Evolutionary conservation across 1,140 invertebrate genomes (phyloP).

Genomic region (Stegodyphus mimosarum): DNA sequence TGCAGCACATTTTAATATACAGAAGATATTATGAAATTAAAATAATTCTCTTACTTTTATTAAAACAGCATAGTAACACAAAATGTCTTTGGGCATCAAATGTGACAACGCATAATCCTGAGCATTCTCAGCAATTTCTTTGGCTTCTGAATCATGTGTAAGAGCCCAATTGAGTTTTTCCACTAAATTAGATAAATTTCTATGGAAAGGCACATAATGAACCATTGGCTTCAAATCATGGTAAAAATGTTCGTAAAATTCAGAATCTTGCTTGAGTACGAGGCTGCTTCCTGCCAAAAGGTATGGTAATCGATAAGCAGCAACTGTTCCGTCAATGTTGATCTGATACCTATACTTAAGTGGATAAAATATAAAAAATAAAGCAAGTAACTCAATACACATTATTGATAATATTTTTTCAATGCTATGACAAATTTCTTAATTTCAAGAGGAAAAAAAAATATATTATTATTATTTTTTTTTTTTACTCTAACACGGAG

Average conservation of each 20-base stretch:
- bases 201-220: constrained; percentile 87
- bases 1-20: neutral
- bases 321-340: constrained; percentile 95
- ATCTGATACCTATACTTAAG: constrained; percentile 94
- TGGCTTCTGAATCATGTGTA: constrained; percentile 79
- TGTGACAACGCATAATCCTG: constrained; percentile 81
- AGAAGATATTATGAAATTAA: neutral
- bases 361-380: constrained; percentile 9
- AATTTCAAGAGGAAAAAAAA: too few relatives aligned
- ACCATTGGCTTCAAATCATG: constrained; percentile 77
- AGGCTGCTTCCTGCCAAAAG: constrained; percentile 86
- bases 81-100: constrained; percentile 85
- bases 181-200: constrained; percentile 83
- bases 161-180: constrained; percentile 83
- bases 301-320: constrained; percentile 94
- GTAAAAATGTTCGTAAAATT: constrained; percentile 96
- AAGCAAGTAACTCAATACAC: neutral
- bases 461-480: too few relatives aligned
- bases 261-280: constrained; percentile 91
- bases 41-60: constrained; percentile 74
- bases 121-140: constrained; percentile 78
- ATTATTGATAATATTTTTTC: neutral
- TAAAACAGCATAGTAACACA: constrained; percentile 88
- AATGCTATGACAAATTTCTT: neutral
- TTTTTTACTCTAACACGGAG: too few relatives aligned